Evolutionary conservation across 2,113 vertebrate species (phyloP), one percentile per base, ranked within the genome.

Genomic region (Catagonus wagneri): DNA sequence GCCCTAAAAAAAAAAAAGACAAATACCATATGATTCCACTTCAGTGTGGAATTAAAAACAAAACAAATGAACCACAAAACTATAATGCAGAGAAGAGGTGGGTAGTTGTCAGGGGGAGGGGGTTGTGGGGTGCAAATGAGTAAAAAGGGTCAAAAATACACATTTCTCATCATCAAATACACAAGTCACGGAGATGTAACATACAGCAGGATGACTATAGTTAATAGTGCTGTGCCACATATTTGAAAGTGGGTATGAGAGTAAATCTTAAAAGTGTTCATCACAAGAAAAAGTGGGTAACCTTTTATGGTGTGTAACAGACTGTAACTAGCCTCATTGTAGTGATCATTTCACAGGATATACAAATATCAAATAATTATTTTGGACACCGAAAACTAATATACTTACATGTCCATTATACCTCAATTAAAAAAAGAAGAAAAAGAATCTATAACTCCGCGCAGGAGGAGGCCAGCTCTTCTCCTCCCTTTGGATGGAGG

Each of bases 401-500:
- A 58, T 16, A 58, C 19, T 22, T 23, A 34, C 34, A 34, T 34
- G 20, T 58, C 76, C 23, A 0, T 15, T 79, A 34, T 3, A 34
- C 32, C 54, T 58, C 75, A 56, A 4, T 56, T 78, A 58, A 58
- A 34, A 79, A 76, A 27, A 44, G 8, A 44, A 8, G 8, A 52
- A 34, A 79, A 58, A 79, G 76, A 54, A 58, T 79, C 93, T 65
- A 2, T 72, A 74, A 17, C 29, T 97, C 29, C 54, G 83, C 19
- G 9, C 0, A n/a, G 34, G 10, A 83, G 44, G 34, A 66, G 29
- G 12, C 29, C 22, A 83, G 63, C 63, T 75, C 44, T 89, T 74
- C 56, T 36, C 20, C 78, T 74, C 50, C 34, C 61, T 25, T 83
- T 97, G 86, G 93, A 75, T 36, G 15, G 27, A 88, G 52, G 89